Evolutionary conservation across 2,888 invertebrate genomes (phyloP).

Genomic region (Nysson spinosus): DNA sequence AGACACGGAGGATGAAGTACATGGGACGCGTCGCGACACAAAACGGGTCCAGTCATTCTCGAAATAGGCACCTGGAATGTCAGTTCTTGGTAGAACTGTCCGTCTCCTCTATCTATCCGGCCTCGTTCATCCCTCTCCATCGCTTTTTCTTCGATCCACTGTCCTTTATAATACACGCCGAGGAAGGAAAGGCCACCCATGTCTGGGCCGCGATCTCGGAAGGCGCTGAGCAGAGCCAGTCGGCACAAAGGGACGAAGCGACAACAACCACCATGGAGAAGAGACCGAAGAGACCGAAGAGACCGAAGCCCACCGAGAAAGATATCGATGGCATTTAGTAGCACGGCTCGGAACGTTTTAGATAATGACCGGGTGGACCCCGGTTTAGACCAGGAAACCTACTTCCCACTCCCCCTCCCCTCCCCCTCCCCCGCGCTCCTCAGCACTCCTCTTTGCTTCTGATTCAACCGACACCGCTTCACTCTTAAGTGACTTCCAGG

Average conservation of each 20-base stretch:
- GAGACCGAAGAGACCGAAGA: too few species aligned
- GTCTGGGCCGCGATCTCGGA: constrained; percentile 38
- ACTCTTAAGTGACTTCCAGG: not conserved
- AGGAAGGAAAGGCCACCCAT: constrained; percentile 52
- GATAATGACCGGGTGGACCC: constrained; percentile 56
- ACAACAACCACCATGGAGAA: constrained; percentile 27
- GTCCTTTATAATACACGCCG: constrained; percentile 32
- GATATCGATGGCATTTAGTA: constrained; percentile 62
- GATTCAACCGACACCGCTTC: constrained; percentile 32
- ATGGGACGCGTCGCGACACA: constrained; percentile 53
- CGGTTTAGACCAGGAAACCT: constrained; percentile 27
- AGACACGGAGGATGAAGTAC: constrained; percentile 27
- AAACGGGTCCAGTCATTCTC: constrained; percentile 59
- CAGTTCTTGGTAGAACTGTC: constrained; percentile 24
- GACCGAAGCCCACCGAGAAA: constrained; percentile 47
- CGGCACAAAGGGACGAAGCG: constrained; percentile 41
- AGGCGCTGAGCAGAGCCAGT: constrained; percentile 24
- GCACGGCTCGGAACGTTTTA: constrained; percentile 59
- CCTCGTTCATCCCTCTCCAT: not conserved
- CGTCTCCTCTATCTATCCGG: not conserved
- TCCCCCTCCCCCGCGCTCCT: too few species aligned
- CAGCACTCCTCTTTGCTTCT: constrained; percentile 42
- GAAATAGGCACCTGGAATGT: constrained; percentile 61
- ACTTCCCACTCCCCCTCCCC: too few species aligned
- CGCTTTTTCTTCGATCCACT: constrained; percentile 7